These are phyloP conservation scores for Lingula anatina DNA, from an alignment of 2,888 invertebrate genomes.

Conservation along the genomic window DNA sequence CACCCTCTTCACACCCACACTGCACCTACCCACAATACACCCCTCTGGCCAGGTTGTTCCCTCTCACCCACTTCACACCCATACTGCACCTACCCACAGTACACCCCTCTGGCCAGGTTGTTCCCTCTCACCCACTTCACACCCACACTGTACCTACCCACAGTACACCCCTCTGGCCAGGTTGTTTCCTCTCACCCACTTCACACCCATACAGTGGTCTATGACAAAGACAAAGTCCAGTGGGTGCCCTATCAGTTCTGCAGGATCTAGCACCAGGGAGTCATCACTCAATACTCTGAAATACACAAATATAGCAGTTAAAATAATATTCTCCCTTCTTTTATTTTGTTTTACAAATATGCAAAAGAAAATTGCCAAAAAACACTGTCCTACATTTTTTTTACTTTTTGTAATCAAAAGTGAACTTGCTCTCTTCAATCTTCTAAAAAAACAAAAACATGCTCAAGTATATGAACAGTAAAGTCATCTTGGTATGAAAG, in stretches of 20 bases:
- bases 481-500: too few relatives aligned
- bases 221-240: conserved; percentile 20
- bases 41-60: not conserved
- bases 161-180: too few relatives aligned
- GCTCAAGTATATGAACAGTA: too few relatives aligned
- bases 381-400: not conserved
- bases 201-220: conserved; percentile 23
- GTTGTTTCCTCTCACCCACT: too few relatives aligned
- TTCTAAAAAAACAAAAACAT: too few relatives aligned
- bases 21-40: too few relatives aligned
- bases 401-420: too few relatives aligned
- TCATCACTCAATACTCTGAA: conserved; percentile 13
- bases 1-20: too few relatives aligned
- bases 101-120: conserved; percentile 23
- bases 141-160: too few relatives aligned
- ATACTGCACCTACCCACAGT: conserved; percentile 19
- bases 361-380: not conserved
- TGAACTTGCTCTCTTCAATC: too few relatives aligned
- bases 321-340: not conserved
- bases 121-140: too few relatives aligned
- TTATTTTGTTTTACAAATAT: not conserved
- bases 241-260: conserved; percentile 21
- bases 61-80: not conserved
- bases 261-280: conserved; percentile 23
- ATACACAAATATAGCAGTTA: not conserved